These are phyloP conservation scores for Papilio xuthus DNA, from an alignment of 1,140 invertebrate species.

Conservation along the genomic window DNA sequence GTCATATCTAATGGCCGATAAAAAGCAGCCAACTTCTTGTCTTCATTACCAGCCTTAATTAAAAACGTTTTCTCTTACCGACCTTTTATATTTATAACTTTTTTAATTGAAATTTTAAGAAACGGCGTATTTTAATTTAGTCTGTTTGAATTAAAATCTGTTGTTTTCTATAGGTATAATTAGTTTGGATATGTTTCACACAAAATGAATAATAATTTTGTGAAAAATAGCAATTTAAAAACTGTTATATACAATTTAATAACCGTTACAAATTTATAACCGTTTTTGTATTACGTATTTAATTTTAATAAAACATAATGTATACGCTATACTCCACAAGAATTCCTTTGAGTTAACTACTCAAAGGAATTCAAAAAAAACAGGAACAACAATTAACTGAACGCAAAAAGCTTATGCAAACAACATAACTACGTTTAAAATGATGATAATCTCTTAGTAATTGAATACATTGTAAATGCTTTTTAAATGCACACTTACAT, in stretches of 20 bases:
- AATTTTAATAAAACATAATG: background rate
- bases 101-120: constrained; percentile 41
- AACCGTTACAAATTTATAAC: background rate
- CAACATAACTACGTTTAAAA: background rate
- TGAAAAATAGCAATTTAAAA: background rate
- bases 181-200: too few species aligned
- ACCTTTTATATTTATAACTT: constrained; percentile 44
- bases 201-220: too few species aligned
- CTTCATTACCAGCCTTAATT: constrained; percentile 51
- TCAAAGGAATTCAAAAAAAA: too few species aligned
- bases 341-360: constrained; percentile 23
- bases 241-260: too few species aligned
- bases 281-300: background rate
- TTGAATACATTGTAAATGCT: constrained; percentile 23
- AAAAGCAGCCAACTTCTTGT: constrained; percentile 55
- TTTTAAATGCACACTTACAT: constrained; percentile 5
- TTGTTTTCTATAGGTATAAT: background rate
- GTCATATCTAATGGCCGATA: constrained; percentile 54
- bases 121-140: background rate
- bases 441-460: constrained; percentile 4
- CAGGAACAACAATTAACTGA: constrained; percentile 2
- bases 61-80: constrained; percentile 51
- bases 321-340: background rate
- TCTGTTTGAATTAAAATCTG: background rate
- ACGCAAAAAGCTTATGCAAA: constrained; percentile 8